phyloP scores from a whole-genome alignment of 2,797 vertebrate genomes.

The Dendrocincla fuliginosa region DNA sequence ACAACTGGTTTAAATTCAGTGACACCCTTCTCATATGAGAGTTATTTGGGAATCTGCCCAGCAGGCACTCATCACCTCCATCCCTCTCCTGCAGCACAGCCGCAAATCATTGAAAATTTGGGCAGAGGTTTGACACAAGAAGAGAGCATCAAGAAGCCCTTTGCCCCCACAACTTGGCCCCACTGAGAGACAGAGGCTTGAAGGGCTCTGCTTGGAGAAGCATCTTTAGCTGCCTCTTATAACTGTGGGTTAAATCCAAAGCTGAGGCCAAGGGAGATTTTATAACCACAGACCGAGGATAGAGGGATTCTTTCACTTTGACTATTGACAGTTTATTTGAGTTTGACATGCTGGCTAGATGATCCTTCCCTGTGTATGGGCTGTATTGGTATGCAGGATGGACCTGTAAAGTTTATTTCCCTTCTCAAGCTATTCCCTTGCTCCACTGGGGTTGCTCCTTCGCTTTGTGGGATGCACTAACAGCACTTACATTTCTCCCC shows the following conservation, averaged over 20 bases:
- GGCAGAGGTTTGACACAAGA: background rate
- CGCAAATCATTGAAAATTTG: background rate
- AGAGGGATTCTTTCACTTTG: background rate
- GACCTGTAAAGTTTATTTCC: background rate
- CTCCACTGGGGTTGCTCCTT: background rate
- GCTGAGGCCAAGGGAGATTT: background rate
- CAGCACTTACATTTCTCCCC: background rate
- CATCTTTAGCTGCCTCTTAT: background rate
- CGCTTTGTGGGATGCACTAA: background rate
- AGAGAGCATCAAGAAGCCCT: fast-evolving
- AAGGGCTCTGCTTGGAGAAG: background rate
- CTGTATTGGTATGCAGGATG: background rate
- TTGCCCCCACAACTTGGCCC: background rate
- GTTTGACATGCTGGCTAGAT: background rate
- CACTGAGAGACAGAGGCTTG: background rate
- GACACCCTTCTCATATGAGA: background rate
- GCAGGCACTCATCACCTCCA: background rate
- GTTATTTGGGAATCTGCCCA: background rate
- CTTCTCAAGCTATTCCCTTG: background rate
- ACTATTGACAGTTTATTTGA: background rate
- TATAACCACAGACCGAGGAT: background rate
- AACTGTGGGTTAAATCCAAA: background rate
- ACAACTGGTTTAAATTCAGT: background rate
- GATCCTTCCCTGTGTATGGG: background rate
- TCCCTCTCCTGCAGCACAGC: background rate